A percentile compares a stretch with the other conserved stretches of the same genome.
Evolutionary conservation across 2,797 vertebrate genomes (phyloP).

Genomic region (Champsocephalus esox): DNA sequence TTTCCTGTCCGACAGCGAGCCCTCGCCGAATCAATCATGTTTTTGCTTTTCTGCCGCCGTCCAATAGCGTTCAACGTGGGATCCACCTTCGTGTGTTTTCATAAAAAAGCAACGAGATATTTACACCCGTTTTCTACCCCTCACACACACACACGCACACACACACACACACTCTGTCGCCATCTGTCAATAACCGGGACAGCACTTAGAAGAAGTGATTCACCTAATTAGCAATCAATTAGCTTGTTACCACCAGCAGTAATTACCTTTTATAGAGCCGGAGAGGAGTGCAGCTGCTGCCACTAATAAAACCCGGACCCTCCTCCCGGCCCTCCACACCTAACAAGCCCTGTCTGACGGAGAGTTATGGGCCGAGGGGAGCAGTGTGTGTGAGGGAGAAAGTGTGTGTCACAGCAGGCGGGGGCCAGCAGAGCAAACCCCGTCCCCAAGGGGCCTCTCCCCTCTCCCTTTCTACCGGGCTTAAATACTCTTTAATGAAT

Average conservation of each 20-base stretch:
- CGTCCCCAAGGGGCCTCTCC: slow-evolving; percentile 85
- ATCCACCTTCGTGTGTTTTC: slow-evolving; percentile 17
- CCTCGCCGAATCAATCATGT: slow-evolving; percentile 91
- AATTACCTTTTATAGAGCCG: slow-evolving; percentile 98
- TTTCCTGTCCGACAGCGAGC: slow-evolving; percentile 89
- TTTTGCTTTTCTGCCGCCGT: slow-evolving; percentile 81
- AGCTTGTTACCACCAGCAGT: slow-evolving; percentile 99
- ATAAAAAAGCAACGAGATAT: neutral
- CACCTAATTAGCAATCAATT: slow-evolving; percentile 99
- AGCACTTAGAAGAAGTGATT: slow-evolving; percentile 94
- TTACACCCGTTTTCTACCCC: neutral
- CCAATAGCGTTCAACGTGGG: slow-evolving; percentile 84
- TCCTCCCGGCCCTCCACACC: slow-evolving; percentile 80
- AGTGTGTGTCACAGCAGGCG: slow-evolving; percentile 63
- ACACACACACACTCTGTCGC: slow-evolving; percentile 50
- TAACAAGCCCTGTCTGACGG: slow-evolving; percentile 83
- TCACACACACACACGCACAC: slow-evolving; percentile 14
- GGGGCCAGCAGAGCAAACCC: slow-evolving; percentile 84
- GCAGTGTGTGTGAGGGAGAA: slow-evolving; percentile 44
- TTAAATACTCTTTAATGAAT: slow-evolving; percentile 90
- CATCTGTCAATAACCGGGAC: slow-evolving; percentile 95
- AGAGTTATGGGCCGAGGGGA: slow-evolving; percentile 87
- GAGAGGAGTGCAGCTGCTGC: slow-evolving; percentile 96
- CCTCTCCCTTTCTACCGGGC: slow-evolving; percentile 86
- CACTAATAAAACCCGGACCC: slow-evolving; percentile 93